Evolutionary conservation across 2,797 vertebrate species (phyloP).

Genomic region (Enteromius thamalakanensis): DNA sequence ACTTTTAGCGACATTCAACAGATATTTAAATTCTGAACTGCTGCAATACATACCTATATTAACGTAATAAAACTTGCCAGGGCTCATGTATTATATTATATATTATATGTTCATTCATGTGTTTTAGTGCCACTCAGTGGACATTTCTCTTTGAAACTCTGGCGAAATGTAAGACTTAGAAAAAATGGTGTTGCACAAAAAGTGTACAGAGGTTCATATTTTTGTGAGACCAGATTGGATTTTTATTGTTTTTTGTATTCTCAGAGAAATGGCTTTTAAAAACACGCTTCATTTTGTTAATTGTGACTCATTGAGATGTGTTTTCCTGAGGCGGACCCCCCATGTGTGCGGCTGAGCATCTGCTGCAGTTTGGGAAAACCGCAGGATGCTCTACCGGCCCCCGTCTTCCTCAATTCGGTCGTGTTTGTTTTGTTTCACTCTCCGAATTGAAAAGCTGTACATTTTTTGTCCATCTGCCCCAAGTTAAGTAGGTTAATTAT

Average conservation of each 20-base stretch:
- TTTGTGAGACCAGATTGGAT: too few relatives aligned
- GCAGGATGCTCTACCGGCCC: constrained; percentile 60
- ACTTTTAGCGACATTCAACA: too few relatives aligned
- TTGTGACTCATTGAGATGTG: not conserved
- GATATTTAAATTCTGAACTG: too few relatives aligned
- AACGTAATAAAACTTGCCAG: too few relatives aligned
- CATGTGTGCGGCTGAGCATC: constrained; percentile 34
- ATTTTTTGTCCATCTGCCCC: constrained; percentile 57
- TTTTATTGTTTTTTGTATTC: not conserved
- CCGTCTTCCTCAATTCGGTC: constrained; percentile 49
- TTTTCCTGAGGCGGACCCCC: constrained; percentile 13
- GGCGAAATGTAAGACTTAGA: too few relatives aligned
- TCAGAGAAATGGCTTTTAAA: not conserved
- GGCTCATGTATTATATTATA: too few relatives aligned
- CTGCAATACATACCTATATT: too few relatives aligned
- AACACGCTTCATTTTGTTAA: not conserved
- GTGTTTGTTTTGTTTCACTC: constrained; percentile 63
- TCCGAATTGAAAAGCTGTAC: constrained; percentile 58
- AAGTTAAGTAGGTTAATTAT: constrained; percentile 62
- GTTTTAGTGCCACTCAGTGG: too few relatives aligned
- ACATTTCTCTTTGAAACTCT: too few relatives aligned
- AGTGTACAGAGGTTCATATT: too few relatives aligned
- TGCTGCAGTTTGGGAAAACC: constrained; percentile 59
- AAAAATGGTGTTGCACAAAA: too few relatives aligned
- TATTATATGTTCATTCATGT: too few relatives aligned